Evolutionary conservation across 2,888 invertebrate species (phyloP).

Genomic region (Mesoligia furuncula): DNA sequence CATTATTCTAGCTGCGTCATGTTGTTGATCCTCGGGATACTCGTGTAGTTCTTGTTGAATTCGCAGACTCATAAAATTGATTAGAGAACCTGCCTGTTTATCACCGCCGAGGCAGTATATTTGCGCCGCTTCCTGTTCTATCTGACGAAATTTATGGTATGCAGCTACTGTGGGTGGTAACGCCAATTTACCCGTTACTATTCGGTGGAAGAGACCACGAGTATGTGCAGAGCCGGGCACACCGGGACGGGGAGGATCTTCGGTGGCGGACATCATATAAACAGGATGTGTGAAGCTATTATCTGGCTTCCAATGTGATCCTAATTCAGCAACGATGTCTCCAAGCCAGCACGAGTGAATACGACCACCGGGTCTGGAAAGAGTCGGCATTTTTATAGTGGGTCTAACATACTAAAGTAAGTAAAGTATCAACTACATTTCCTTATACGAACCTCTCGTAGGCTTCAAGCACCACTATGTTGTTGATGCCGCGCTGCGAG

Average conservation of each 20-base stretch:
- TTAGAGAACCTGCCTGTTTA: conserved; percentile 91
- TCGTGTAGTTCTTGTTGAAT: conserved; percentile 93
- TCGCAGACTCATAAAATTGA: conserved; percentile 92
- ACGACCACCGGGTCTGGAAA: conserved; percentile 93
- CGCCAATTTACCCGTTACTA: conserved; percentile 91
- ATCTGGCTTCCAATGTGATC: conserved; percentile 92
- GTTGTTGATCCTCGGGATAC: conserved; percentile 92
- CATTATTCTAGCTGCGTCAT: conserved; percentile 92
- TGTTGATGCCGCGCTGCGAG: conserved; percentile 92
- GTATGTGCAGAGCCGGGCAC: conserved; percentile 87
- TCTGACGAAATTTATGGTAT: conserved; percentile 92
- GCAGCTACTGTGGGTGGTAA: conserved; percentile 91
- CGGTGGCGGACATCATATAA: conserved; percentile 91
- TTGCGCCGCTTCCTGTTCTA: conserved; percentile 91
- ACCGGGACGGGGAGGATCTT: conserved; percentile 91
- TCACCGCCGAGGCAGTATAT: conserved; percentile 91
- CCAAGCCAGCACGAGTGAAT: conserved; percentile 94
- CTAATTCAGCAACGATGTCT: conserved; percentile 94
- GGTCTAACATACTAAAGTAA: not conserved
- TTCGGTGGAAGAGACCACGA: conserved; percentile 91
- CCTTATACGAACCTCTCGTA: conserved; percentile 91
- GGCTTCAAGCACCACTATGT: conserved; percentile 94
- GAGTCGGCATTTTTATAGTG: conserved; percentile 3
- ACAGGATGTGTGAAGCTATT: conserved; percentile 87
- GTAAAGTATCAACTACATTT: not conserved